Conservation (phyloP, 2,797 vertebrate species). For the Jordanella pulchra region DNA sequence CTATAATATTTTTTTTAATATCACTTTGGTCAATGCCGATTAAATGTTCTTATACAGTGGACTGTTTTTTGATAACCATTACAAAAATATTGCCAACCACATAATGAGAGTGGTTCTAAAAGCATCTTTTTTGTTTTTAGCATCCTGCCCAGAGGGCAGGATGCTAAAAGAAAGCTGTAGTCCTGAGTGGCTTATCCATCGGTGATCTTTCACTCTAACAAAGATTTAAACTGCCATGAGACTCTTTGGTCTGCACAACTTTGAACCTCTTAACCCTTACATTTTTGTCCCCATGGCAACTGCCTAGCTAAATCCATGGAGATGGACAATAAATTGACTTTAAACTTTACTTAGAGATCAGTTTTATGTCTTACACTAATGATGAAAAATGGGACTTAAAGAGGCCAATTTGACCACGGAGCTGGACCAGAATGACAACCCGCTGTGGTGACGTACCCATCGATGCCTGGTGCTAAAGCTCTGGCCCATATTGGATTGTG, state of each 20-base stretch:
- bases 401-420: slow-evolving; percentile 51
- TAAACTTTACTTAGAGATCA: slow-evolving; percentile 71
- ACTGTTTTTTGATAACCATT: not conserved
- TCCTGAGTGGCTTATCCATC: not conserved
- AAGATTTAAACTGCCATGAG: slow-evolving; percentile 35
- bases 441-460: slow-evolving; percentile 37
- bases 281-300: slow-evolving; percentile 51
- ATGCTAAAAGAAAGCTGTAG: not conserved
- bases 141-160: not conserved
- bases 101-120: not conserved
- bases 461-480: slow-evolving; percentile 59
- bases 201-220: slow-evolving; percentile 27
- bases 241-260: slow-evolving; percentile 24
- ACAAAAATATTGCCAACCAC: not conserved
- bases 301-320: slow-evolving; percentile 41
- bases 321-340: slow-evolving; percentile 57
- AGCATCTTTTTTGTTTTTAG: not conserved
- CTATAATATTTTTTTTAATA: not conserved
- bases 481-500: slow-evolving; percentile 72
- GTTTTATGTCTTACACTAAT: slow-evolving; percentile 73
- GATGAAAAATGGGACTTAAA: slow-evolving; percentile 75
- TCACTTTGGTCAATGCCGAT: not conserved
- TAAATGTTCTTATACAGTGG: not conserved
- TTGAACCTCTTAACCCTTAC: slow-evolving; percentile 55
- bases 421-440: slow-evolving; percentile 51